Evolutionary conservation across 1,140 invertebrate species (phyloP).

Genomic region (Delia radicum): DNA sequence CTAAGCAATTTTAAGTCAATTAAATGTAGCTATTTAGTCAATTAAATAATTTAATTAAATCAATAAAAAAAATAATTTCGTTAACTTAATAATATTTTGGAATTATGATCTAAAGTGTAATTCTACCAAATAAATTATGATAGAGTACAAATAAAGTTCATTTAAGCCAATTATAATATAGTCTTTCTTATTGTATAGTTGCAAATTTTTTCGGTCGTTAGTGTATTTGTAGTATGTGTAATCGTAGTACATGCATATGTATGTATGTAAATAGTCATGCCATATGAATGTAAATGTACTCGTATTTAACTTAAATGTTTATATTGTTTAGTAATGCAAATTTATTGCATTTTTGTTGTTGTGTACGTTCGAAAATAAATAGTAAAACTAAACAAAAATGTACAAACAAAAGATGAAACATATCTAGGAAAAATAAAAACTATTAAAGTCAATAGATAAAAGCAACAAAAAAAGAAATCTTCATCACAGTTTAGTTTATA

Average conservation of each 20-base stretch:
- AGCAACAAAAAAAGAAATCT: background rate
- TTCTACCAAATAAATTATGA: too few species aligned
- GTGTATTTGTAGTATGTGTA: too few species aligned
- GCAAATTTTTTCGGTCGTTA: too few species aligned
- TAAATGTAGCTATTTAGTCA: too few species aligned
- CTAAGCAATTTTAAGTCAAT: too few species aligned
- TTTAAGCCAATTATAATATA: too few species aligned
- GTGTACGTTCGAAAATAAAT: background rate
- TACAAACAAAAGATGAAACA: background rate
- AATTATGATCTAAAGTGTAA: too few species aligned
- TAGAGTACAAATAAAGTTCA: too few species aligned
- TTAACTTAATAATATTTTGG: too few species aligned
- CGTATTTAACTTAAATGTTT: conserved; percentile 2
- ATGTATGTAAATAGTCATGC: background rate
- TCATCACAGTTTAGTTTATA: background rate
- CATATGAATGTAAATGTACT: background rate
- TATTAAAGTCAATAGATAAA: background rate
- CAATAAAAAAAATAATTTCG: too few species aligned
- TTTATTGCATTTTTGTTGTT: conserved; percentile 16
- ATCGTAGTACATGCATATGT: background rate
- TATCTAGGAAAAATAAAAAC: background rate
- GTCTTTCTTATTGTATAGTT: too few species aligned
- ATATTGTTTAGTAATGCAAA: conserved; percentile 23
- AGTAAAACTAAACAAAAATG: background rate
- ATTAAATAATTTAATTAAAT: too few species aligned